Base-by-base conservation (phyloP, 2,113 vertebrate genomes). In the Cephalopterus ornatus region DNA sequence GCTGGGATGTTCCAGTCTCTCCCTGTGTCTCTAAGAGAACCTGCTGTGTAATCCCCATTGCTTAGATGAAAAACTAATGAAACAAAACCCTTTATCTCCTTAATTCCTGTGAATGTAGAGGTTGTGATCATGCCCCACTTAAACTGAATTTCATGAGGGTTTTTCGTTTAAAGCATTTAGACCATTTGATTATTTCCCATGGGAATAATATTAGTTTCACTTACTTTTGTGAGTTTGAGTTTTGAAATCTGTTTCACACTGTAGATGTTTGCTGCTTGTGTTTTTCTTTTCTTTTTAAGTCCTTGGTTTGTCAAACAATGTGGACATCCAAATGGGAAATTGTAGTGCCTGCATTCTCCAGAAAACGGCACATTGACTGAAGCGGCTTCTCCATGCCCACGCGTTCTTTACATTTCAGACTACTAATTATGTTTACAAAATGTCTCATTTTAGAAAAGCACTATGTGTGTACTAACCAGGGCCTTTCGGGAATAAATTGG, bases 371-470 rank as follows among this genome's bases (percentile, higher is more conserved):
- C 96, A 76, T 88, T 81, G 94, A 80, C 81, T 89, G 79, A 71
- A 93, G 91, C 62, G 3, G 85, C 94, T 96, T 92, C 88, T 94
- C 91, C 94, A 85, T 95, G 92, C 95, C 95, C 94, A 91, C 78
- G 67, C 68, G 53, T 96, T 97, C 96, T 97, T 98, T 97, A 94
- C 96, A 96, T 96, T 98, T 97, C 97, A 98, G 98, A 98, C 98
- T 98, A 97, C 98, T 99, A 99, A 99, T 99, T 99, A 98, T 98
- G 97, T 98, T 98, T 98, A 99, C 98, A 99, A 98, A 99, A 99
- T 98, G 98, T 98, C 98, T 98, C 98, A 98, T 97, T 98, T 98
- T 97, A 97, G 88, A 94, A 96, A 97, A 96, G 96, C 95, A 74
- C 96, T 97, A 75, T 97, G 97, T 98, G 98, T 98, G 98, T 98